These are phyloP conservation scores for Cyaniris semiargus DNA, from an alignment of 2,888 invertebrate species.

Conservation along the genomic window DNA sequence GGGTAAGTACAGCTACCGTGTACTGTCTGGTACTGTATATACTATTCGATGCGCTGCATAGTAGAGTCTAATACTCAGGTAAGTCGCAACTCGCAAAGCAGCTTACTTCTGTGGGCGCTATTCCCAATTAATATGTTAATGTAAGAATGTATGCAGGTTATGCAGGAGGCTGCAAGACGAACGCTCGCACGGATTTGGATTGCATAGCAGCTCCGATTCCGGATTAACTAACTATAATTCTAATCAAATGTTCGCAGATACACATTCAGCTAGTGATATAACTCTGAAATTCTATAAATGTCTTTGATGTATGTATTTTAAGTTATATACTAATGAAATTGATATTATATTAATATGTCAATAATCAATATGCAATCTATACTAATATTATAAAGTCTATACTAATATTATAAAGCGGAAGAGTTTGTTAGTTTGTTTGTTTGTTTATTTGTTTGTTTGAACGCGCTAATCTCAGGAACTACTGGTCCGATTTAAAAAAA, in stretches of 20 bases:
- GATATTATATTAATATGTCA: no score
- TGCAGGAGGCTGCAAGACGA: constrained; percentile 54
- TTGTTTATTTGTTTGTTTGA: no score
- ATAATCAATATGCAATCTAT: no score
- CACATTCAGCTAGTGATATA: neutral
- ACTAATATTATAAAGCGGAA: no score
- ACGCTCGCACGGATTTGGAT: constrained; percentile 40
- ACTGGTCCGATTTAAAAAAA: no score
- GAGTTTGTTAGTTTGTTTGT: no score
- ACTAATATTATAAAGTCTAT: no score
- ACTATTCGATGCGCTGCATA: neutral
- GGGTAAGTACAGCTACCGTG: no score
- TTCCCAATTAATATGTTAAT: constrained; percentile 80
- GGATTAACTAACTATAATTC: neutral
- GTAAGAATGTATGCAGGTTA: constrained; percentile 55
- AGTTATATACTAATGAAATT: no score
- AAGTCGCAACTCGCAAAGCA: constrained; percentile 52
- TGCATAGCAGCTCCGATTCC: constrained; percentile 10
- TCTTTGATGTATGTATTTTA: no score
- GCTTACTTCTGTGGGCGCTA: constrained; percentile 52
- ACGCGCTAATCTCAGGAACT: no score
- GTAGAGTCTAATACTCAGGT: constrained; percentile 31
- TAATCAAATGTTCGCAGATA: neutral
- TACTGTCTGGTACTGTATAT: neutral
- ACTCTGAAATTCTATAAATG: no score